These are phyloP conservation scores for Corbicula japonica DNA, from an alignment of 2,888 invertebrate species.

Conservation along the genomic window DNA sequence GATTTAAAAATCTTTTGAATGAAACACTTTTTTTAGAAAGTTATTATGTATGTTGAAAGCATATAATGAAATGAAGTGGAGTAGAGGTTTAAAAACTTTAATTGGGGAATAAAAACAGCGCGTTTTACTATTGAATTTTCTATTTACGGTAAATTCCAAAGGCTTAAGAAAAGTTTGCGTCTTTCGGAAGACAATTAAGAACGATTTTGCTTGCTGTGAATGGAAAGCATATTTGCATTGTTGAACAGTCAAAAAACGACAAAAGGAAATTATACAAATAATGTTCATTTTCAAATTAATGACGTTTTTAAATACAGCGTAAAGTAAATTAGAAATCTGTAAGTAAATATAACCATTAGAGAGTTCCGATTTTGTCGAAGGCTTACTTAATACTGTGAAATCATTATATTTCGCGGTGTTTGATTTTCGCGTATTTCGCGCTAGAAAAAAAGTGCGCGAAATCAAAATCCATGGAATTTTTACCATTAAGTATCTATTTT, in stretches of 20 bases:
- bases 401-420: too few species aligned
- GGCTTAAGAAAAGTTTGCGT: background rate
- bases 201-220: conserved; percentile 16
- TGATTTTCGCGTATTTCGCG: too few species aligned
- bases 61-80: conserved; percentile 1
- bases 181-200: background rate
- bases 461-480: too few species aligned
- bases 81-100: conserved; percentile 1
- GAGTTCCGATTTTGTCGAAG: too few species aligned
- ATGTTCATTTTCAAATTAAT: background rate
- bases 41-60: conserved; percentile 1
- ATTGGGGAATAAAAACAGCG: conserved; percentile 6
- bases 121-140: background rate
- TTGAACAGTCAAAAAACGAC: background rate
- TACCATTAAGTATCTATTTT: too few species aligned
- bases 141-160: conserved; percentile 3
- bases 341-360: too few species aligned
- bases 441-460: too few species aligned
- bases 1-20: background rate
- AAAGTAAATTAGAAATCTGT: too few species aligned
- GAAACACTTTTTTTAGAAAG: background rate
- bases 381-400: too few species aligned
- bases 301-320: background rate
- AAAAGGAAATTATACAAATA: conserved; percentile 14
- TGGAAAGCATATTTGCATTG: conserved; percentile 13